Percentiles rank a stretch among this genome's conserved stretches.
These are phyloP conservation scores for Acleris holmiana DNA, from an alignment of 2,888 invertebrate genomes.

Conservation along the genomic window DNA sequence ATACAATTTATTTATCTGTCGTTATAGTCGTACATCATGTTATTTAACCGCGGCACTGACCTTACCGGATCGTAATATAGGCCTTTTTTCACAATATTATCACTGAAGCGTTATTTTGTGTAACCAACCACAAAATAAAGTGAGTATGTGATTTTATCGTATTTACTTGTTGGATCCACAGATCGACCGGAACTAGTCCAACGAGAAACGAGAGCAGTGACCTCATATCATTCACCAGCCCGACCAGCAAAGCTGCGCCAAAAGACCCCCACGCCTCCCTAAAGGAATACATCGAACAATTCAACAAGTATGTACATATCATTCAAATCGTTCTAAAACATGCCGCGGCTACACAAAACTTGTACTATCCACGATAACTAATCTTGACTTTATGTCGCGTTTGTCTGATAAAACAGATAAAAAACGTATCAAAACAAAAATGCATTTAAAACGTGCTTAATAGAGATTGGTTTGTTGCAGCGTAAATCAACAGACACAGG, in stretches of 20 bases:
- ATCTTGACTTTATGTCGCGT: constrained; percentile 27
- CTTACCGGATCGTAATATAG: not conserved
- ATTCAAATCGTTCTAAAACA: constrained; percentile 5
- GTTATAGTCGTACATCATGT: too few relatives aligned
- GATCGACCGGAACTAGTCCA: constrained; percentile 75
- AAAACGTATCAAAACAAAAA: constrained; percentile 8
- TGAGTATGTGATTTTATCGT: not conserved
- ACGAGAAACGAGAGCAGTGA: constrained; percentile 80
- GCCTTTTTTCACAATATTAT: not conserved
- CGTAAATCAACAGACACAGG: constrained; percentile 74
- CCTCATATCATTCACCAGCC: constrained; percentile 89
- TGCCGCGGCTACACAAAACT: not conserved
- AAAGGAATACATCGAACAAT: constrained; percentile 85
- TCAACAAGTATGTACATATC: constrained; percentile 71
- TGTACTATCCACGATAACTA: constrained; percentile 27
- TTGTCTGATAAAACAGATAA: constrained; percentile 32
- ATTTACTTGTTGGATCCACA: constrained; percentile 41
- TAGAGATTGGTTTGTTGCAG: constrained; percentile 54
- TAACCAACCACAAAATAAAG: too few relatives aligned
- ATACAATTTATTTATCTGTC: constrained; percentile 1
- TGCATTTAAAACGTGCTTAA: not conserved
- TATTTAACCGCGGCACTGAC: not conserved
- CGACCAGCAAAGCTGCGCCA: constrained; percentile 79
- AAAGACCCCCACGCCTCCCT: constrained; percentile 80
- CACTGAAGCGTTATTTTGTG: not conserved